Evolutionary conservation across 92 coral and sea anemone genomes (phyloP).

Genomic region (Galaxea fascicularis): DNA sequence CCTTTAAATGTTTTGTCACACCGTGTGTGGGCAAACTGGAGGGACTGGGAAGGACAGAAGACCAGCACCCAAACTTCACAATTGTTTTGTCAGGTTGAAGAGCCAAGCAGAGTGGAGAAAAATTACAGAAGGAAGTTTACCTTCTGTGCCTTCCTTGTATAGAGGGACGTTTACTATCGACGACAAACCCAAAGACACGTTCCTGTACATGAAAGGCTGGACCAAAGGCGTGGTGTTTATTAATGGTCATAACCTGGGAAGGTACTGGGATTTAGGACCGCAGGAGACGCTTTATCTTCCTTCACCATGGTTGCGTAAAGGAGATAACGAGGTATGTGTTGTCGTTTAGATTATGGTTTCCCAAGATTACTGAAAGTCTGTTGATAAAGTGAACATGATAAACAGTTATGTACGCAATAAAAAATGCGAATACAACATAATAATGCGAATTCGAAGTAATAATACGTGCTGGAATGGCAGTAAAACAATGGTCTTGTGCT

Average conservation of each 20-base stretch:
- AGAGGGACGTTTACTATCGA: conserved; percentile 70
- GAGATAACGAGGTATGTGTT: conserved; percentile 77
- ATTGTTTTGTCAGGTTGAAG: not conserved
- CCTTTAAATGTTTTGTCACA: too few species aligned
- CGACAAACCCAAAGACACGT: conserved; percentile 86
- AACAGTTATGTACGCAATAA: too few species aligned
- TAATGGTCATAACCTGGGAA: conserved; percentile 94
- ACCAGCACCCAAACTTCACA: too few species aligned
- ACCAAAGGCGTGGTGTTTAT: conserved; percentile 89
- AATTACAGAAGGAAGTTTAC: conserved; percentile 8
- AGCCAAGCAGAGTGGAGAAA: conserved; percentile 32
- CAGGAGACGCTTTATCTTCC: conserved; percentile 92
- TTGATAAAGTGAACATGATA: too few species aligned
- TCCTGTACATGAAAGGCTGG: conserved; percentile 85
- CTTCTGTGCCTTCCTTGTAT: conserved; percentile 64
- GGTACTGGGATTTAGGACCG: conserved; percentile 96
- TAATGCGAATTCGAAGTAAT: too few species aligned
- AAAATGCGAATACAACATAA: too few species aligned
- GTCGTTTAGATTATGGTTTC: not conserved
- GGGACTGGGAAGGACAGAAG: too few species aligned
- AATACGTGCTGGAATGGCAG: too few species aligned
- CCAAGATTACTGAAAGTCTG: not conserved
- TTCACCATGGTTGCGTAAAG: conserved; percentile 85
- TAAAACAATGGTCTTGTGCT: too few species aligned
- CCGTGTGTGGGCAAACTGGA: too few species aligned